Base-by-base conservation (phyloP, 2,888 invertebrate species). In the Volucella inanis region DNA sequence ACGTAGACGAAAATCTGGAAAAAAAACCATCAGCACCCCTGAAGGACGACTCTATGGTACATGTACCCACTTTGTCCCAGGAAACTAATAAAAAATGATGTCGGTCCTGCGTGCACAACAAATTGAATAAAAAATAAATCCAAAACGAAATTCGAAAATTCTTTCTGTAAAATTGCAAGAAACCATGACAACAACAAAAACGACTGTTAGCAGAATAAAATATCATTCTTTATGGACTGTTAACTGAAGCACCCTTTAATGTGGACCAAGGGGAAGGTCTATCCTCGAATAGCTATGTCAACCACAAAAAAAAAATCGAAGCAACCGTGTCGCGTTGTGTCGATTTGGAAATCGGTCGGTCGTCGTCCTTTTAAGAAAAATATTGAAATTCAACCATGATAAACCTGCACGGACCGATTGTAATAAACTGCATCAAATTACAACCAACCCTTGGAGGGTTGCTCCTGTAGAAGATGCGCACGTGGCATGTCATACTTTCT, bases 21-120 rank as follows among this genome's bases (percentile, higher is more conserved):
- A 65, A 49, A 74, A 72, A 64, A 45, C 49, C 55, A 76, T 81
- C 72, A 72, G 72, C 85, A 64, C 76, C 85, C 80, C 71, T 85
- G 49, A 76, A 76, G 76, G 71, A 80, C 67, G 31, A 31, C 31
- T 6, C 31, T 31, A 4, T 3, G 1, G 18, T 18, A 22, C 18
- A 22, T 31, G 31, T 31, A 31, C 71, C 75, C 41, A 52, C 65
- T 62, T 41, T 14, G 65, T 76, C 85, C 62, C 67, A 76, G 62
- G 76, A 50, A 85, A 81, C 76, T 85, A 77, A 81, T 85, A 85
- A 85, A 85, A 85, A 85, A 85, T 81, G 50, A 85, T 85, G 81
- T 77, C 81, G 71, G 81, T 85, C 81, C 85, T 85, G 72, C 39
- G 78, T 70, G 85, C 77, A 72, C 47, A 77, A 76, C 85, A 81